phyloP scores from a whole-genome alignment of 1,140 invertebrate genomes.

The Steinernema khuongi region DNA sequence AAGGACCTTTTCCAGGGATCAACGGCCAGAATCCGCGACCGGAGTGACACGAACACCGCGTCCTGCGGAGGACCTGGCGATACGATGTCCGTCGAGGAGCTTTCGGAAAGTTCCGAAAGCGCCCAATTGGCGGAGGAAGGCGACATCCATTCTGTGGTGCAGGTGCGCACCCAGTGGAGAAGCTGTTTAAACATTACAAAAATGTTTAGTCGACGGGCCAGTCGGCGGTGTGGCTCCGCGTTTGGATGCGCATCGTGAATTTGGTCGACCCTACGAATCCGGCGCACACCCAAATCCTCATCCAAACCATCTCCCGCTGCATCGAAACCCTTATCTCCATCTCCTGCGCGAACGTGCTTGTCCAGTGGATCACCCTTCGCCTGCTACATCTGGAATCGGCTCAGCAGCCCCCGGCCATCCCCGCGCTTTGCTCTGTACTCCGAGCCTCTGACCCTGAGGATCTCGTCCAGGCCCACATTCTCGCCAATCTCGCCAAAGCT shows the following conservation, averaged over 20 bases:
- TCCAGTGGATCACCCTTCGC: constrained; percentile 47
- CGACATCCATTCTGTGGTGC: background rate
- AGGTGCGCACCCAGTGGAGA: background rate
- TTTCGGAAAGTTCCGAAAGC: background rate
- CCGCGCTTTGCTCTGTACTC: constrained; percentile 44
- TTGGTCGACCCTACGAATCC: constrained; percentile 40
- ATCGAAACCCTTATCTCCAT: constrained; percentile 22
- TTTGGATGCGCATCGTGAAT: constrained; percentile 46
- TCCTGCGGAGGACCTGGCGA: background rate
- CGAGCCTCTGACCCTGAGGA: constrained; percentile 39
- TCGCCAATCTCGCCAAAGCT: constrained; percentile 25
- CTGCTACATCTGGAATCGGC: constrained; percentile 35
- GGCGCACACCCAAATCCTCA: constrained; percentile 38
- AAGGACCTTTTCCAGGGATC: background rate
- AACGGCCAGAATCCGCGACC: background rate
- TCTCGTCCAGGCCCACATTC: constrained; percentile 41
- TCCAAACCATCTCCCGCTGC: constrained; percentile 42
- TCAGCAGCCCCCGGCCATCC: constrained; percentile 47
- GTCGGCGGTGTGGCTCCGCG: constrained; percentile 38
- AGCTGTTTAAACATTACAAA: constrained; percentile 4
- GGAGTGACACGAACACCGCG: background rate
- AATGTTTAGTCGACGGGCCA: constrained; percentile 39
- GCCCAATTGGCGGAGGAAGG: background rate
- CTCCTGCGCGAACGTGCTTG: constrained; percentile 41
- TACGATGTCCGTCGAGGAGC: background rate